Evolutionary conservation across 2,888 invertebrate species (phyloP).

Genomic region (Xylocampa areola): DNA sequence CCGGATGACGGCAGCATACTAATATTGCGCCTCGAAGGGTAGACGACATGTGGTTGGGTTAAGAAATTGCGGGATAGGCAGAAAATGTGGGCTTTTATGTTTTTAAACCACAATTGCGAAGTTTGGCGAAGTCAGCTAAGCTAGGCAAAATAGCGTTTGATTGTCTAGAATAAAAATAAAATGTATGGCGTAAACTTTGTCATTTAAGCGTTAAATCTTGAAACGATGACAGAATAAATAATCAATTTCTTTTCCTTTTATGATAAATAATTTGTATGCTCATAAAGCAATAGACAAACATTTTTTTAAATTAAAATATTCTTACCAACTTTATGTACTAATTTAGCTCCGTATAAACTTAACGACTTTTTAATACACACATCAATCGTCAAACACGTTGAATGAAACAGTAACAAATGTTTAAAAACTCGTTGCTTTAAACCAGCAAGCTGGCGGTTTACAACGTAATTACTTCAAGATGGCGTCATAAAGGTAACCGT

Average conservation of each 20-base stretch:
- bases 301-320: too few species aligned
- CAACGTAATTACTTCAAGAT: conserved; percentile 41
- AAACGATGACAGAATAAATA: too few species aligned
- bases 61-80: background rate
- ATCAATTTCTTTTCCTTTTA: too few species aligned
- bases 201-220: too few species aligned
- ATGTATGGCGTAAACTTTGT: too few species aligned
- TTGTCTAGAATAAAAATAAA: too few species aligned
- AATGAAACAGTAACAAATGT: conserved; percentile 40
- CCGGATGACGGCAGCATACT: conserved; percentile 44
- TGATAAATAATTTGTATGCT: too few species aligned
- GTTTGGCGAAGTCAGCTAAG: too few species aligned
- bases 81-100: background rate
- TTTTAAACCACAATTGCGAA: background rate
- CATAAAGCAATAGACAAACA: too few species aligned
- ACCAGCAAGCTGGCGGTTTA: conserved; percentile 49
- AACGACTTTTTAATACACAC: conserved; percentile 26
- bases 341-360: background rate
- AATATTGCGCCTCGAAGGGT: conserved; percentile 28
- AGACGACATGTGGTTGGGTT: conserved; percentile 1
- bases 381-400: conserved; percentile 35
- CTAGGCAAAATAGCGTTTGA: too few species aligned
- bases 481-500: conserved; percentile 48
- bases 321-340: background rate
- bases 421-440: conserved; percentile 51